Evolutionary conservation across 2,888 invertebrate species (phyloP).

Genomic region (Tachina fera): DNA sequence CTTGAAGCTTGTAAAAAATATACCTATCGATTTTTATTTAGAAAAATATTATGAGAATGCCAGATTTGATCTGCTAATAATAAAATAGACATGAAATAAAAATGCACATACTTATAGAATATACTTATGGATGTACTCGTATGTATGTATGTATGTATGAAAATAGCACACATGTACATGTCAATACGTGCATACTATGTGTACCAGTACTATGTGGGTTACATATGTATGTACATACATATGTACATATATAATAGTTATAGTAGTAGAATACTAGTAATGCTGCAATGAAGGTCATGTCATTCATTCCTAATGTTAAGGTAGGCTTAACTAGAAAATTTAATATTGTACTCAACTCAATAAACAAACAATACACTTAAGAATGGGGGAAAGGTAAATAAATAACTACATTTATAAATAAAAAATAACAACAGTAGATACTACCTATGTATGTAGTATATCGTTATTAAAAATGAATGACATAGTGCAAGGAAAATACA

Average conservation of each 20-base stretch:
- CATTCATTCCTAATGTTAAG: slow-evolving; percentile 66
- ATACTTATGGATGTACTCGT: not conserved
- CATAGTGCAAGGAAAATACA: slow-evolving; percentile 10
- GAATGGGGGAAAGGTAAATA: slow-evolving; percentile 12
- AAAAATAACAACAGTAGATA: slow-evolving; percentile 32
- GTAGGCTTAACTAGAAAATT: slow-evolving; percentile 60
- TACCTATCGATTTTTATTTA: too few species aligned
- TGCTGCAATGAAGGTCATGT: slow-evolving; percentile 79
- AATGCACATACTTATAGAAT: not conserved
- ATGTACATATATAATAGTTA: not conserved
- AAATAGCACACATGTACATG: not conserved
- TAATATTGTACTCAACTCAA: slow-evolving; percentile 46
- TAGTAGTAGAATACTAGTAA: slow-evolving; percentile 40
- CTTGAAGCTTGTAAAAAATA: too few species aligned
- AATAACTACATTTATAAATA: slow-evolving; percentile 10
- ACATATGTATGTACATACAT: too few species aligned
- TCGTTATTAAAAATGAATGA: slow-evolving; percentile 42
- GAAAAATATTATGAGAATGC: too few species aligned
- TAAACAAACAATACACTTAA: slow-evolving; percentile 29
- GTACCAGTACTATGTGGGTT: slow-evolving; percentile 4
- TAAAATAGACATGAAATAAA: not conserved
- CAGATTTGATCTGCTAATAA: too few species aligned
- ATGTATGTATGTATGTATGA: not conserved
- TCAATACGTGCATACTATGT: not conserved
- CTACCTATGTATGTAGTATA: not conserved